phyloP scores from a whole-genome alignment of 2,113 vertebrate genomes.

The Perognathus longimembris region DNA sequence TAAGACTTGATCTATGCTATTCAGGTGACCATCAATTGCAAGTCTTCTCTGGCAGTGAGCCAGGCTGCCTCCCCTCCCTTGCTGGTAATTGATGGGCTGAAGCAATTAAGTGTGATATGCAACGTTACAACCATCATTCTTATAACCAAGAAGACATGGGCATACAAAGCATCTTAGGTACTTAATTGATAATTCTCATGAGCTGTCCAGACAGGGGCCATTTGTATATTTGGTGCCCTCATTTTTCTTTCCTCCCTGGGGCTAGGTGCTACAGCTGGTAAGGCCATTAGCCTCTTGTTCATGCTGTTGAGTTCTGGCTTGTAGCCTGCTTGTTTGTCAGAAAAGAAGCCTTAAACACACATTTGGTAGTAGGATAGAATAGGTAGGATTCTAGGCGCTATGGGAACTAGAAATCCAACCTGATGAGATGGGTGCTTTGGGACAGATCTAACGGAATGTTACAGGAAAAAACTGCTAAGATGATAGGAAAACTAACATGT shows the following conservation, averaged over 20 bases:
- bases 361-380: background rate
- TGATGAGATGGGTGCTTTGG: background rate
- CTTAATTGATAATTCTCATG: slow-evolving; percentile 69
- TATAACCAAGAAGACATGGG: slow-evolving; percentile 45
- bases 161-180: background rate
- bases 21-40: slow-evolving; percentile 83
- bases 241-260: slow-evolving; percentile 33
- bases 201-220: slow-evolving; percentile 31
- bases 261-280: slow-evolving; percentile 54
- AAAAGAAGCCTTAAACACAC: slow-evolving; percentile 1
- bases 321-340: slow-evolving; percentile 27
- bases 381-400: background rate
- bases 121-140: slow-evolving; percentile 60
- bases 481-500: background rate
- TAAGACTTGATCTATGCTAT: slow-evolving; percentile 64
- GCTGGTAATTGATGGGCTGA: slow-evolving; percentile 68
- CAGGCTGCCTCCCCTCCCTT: slow-evolving; percentile 37
- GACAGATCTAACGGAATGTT: background rate
- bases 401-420: background rate
- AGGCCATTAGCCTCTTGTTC: background rate
- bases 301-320: background rate
- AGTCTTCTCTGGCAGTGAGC: slow-evolving; percentile 73
- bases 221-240: slow-evolving; percentile 64
- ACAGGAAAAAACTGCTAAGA: background rate
- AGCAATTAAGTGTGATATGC: slow-evolving; percentile 63